Percentiles rank a stretch among this genome's conserved stretches.
phyloP scores from a whole-genome alignment of 2,113 vertebrate genomes.

The Opisthocomus hoazin region DNA sequence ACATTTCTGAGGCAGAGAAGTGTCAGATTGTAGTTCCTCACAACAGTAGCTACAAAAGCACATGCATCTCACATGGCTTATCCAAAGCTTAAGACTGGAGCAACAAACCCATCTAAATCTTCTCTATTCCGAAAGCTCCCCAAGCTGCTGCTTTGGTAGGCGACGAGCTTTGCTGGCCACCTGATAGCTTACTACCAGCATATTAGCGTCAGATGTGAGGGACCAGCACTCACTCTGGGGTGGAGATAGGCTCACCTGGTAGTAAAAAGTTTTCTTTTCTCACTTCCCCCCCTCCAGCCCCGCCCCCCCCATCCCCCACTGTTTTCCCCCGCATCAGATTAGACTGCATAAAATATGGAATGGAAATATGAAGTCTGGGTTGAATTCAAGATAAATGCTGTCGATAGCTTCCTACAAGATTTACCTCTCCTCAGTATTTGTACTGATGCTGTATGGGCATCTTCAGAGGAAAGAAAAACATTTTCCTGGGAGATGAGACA shows the following conservation, averaged over 20 bases:
- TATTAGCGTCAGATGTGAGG: background rate
- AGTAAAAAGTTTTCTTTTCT: background rate
- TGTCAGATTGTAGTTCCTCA: background rate
- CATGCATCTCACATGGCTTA: rapidly evolving
- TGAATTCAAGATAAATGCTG: background rate
- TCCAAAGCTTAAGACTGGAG: rapidly evolving
- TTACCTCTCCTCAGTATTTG: background rate
- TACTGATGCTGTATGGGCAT: background rate
- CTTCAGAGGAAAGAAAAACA: background rate
- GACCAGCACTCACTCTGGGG: background rate
- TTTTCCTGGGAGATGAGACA: background rate
- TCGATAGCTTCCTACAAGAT: background rate
- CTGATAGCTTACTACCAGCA: background rate
- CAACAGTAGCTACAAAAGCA: background rate
- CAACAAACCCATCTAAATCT: background rate
- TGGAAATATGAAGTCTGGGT: background rate
- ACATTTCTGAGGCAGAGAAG: background rate
- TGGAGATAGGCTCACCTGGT: background rate
- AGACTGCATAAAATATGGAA: background rate
- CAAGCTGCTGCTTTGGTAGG: background rate
- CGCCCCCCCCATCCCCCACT: rapidly evolving
- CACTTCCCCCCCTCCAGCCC: too few relatives aligned
- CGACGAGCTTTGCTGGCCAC: background rate
- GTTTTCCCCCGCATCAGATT: background rate
- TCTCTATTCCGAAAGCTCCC: background rate